Conservation (phyloP, 2,797 vertebrate genomes). For the Tauraco hartlaubi region DNA sequence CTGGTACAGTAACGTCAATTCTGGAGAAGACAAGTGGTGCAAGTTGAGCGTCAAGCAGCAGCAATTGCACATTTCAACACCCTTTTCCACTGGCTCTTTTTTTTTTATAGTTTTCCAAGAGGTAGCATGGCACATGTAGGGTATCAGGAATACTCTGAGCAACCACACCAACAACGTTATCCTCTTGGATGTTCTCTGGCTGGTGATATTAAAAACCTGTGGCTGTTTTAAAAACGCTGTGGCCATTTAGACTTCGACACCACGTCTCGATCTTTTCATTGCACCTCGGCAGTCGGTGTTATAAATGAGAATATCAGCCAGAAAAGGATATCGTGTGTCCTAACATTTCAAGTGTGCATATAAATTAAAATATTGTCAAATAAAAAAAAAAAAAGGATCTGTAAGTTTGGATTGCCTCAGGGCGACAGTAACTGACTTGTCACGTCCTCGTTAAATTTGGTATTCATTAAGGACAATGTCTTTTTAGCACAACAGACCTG, state of each 20-base stretch:
- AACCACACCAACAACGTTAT: neutral
- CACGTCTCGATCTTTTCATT: neutral
- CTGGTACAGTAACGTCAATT: neutral
- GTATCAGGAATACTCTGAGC: neutral
- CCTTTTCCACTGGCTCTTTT: rapidly evolving
- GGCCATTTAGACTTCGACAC: neutral
- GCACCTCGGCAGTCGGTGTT: neutral
- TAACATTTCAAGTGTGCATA: neutral
- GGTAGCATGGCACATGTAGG: rapidly evolving
- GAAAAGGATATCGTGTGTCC: rapidly evolving
- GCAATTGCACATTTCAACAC: neutral
- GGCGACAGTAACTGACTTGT: neutral
- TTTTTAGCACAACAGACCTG: neutral
- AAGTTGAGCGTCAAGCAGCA: too few species aligned
- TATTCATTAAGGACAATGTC: neutral
- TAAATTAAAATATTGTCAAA: neutral
- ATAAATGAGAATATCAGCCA: neutral
- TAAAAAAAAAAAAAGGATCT: neutral
- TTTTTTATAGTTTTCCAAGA: neutral
- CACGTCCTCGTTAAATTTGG: neutral
- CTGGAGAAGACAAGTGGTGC: neutral
- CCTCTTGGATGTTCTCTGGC: neutral
- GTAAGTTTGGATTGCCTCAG: neutral
- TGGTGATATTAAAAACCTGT: neutral
- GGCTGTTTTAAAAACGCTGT: rapidly evolving